Percentiles rank a stretch among this genome's conserved stretches.
Conservation (phyloP, 1,140 invertebrate species). For the Acyrthosiphon pisum region DNA sequence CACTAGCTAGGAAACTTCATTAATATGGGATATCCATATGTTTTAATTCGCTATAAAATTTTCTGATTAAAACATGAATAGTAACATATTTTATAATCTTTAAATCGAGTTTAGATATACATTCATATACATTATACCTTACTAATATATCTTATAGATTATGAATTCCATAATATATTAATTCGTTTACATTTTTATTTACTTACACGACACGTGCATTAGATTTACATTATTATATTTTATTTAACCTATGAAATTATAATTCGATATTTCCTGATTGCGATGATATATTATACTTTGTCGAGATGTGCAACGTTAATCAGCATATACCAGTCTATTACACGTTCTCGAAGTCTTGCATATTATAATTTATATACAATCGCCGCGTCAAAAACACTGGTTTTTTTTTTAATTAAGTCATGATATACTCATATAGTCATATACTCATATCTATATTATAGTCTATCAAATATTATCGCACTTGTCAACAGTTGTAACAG, state of each 20-base stretch:
- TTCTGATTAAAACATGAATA: not conserved
- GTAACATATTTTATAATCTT: not conserved
- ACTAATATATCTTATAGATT: not conserved
- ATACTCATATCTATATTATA: too few species aligned
- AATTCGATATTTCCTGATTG: not conserved
- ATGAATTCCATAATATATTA: not conserved
- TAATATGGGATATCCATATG: not conserved
- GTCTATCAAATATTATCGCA: too few species aligned
- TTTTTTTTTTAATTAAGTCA: not conserved
- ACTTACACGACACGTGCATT: not conserved
- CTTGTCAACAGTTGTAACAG: not conserved
- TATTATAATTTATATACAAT: not conserved
- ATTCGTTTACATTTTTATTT: not conserved
- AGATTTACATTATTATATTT: not conserved
- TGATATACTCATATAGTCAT: not conserved
- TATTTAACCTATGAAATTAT: conserved; percentile 10
- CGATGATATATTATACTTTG: not conserved
- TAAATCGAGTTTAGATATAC: not conserved
- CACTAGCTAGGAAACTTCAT: not conserved
- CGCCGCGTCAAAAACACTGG: not conserved
- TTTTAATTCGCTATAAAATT: not conserved
- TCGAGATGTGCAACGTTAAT: not conserved
- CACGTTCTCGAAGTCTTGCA: not conserved
- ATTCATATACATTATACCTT: too few species aligned
- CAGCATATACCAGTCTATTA: too few species aligned